These are phyloP conservation scores for Ceyx margarethae DNA, from an alignment of 2,113 vertebrate genomes.

Conservation along the genomic window DNA sequence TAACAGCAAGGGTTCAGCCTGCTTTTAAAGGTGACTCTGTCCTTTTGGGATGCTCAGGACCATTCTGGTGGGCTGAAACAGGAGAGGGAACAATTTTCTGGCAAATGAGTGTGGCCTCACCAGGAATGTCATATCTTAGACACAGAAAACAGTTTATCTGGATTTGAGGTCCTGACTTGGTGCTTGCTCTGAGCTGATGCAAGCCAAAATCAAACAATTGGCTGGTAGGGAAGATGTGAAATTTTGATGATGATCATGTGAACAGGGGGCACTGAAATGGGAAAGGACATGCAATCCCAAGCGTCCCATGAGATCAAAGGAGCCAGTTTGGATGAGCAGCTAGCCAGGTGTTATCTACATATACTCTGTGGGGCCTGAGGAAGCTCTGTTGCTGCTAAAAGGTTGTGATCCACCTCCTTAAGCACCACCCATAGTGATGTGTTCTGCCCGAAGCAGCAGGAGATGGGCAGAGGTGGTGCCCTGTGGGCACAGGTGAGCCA, in stretches of 20 bases:
- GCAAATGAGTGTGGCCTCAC: not conserved
- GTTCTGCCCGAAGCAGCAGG: not conserved
- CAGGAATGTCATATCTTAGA: not conserved
- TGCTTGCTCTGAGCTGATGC: not conserved
- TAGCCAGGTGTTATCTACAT: not conserved
- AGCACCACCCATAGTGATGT: not conserved
- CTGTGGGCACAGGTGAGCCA: fast-evolving
- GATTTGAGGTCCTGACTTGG: not conserved
- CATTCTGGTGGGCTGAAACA: not conserved
- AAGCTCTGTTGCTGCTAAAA: not conserved
- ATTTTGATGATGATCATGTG: not conserved
- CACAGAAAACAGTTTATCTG: not conserved
- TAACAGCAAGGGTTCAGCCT: not conserved
- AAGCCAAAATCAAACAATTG: not conserved
- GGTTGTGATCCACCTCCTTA: not conserved
- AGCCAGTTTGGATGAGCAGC: not conserved
- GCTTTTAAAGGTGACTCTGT: not conserved
- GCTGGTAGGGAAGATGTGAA: not conserved
- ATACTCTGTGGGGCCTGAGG: not conserved
- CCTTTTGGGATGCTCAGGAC: not conserved
- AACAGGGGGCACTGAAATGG: not conserved
- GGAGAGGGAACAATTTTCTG: not conserved
- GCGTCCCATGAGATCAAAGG: not conserved
- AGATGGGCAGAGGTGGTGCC: not conserved
- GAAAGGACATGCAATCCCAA: not conserved